Base-by-base conservation (phyloP, 2,888 invertebrate genomes). In the Tenthredo scrophulariae region DNA sequence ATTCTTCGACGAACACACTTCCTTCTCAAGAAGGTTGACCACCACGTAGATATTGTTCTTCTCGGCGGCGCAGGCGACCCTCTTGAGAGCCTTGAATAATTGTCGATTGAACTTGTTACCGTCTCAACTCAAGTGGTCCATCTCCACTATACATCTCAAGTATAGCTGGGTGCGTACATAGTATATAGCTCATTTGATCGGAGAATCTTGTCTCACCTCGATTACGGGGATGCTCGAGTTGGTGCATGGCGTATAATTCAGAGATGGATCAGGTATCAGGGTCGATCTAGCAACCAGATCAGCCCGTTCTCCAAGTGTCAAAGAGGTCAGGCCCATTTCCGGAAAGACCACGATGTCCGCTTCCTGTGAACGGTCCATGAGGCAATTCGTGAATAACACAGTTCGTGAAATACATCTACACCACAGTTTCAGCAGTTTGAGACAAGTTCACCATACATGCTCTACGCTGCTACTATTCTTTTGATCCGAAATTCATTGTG, bases 301-400 rank as follows among this genome's bases (percentile, higher is more conserved):
- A 3, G 85, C 65, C 43, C 91, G 87, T 2, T 5, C 5, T 4
- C 94, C 88, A 6, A 94, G 90, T 83, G 93, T 87, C 1, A 87
- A 18, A 2, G 88, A 88, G 4, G 92, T 90, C 84, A 93, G 54
- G 2, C 92, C 92, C 80, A 86, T 90, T 90, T 95, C 95, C 0
- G 95, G 95, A 87, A 95, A 95, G n/a, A 95, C 94, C n/a, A 95
- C 92, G 22, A 95, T 95, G 87, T 95, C 95, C 0, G 92, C 94
- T 9, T 92, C 91, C 95, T 95, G 89, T 22, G 90, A 91, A 86
- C 33, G 18, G 1, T 9, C 40, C 40, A 40, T 9, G 0, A 40
- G 7, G 7, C 7, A 10, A 40, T 9, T 9, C 40, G 40, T 40
- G 40, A 9, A 0, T 40, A 10, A 40, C 40, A 40, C 22, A 13